Evolutionary conservation across 2,113 vertebrate genomes (phyloP), one percentile per base, ranked within the genome.

Genomic region (Grammatotria lemairii): DNA sequence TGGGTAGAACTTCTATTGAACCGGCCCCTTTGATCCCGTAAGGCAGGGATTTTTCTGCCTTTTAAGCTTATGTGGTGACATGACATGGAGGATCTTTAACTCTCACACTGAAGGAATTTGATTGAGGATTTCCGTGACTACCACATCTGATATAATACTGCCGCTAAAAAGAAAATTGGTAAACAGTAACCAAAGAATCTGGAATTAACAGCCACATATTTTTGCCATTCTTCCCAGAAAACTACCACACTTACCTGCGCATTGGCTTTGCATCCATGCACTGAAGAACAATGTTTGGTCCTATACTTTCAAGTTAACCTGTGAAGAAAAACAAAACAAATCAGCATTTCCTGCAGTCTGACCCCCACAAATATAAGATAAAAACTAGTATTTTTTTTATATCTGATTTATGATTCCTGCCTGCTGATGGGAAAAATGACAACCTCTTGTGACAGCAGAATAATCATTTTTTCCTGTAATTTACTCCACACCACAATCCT

Each of bases 231-330:
- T 65, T 58, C 14, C 17, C 8, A 85, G 16, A 42, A 45, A 70
- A 12, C 28, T 3, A 45, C 13, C 73, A 81, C 80, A 89, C 97
- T 91, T 96, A 99, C 98, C 98, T 99, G 96, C 98, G 98, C 98
- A 99, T 99, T 97, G 97, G 98, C 95, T 98, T 98, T 97, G 97
- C 96, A 96, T 99, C 98, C 97, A 98, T 98, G 97, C 98, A 98
- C 97, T 92, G 96, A 96, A 96, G 96, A 96, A 96, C 95, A 96
- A 97, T 90, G 94, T 95, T 96, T 93, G 95, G 95, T 92, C 87
- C 81, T 91, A 94, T 95, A 81, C 86, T 82, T 88, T 83, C 45
- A 89, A 47, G 57, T 88, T 78, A 86, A 87, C 83, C 95, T 96
- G 55, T 38, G 63, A 91, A 89, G n/a, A 85, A 16, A 87, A 51